Evolutionary conservation across 2,888 invertebrate species (phyloP).

Genomic region (Diaprepes abbreviatus): DNA sequence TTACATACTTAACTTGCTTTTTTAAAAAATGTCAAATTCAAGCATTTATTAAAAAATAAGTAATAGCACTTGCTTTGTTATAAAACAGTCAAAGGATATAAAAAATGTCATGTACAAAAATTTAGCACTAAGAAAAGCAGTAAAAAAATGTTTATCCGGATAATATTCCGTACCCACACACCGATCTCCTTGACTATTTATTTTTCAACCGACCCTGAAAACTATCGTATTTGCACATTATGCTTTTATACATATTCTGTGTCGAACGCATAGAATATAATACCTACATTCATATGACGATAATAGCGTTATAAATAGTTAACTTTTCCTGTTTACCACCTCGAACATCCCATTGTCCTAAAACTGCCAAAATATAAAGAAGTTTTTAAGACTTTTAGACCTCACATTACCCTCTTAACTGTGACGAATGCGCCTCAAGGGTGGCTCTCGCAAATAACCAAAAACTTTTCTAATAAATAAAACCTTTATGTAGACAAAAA

Average conservation of each 20-base stretch:
- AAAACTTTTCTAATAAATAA: constrained; percentile 43
- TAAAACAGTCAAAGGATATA: no score
- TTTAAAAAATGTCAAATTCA: no score
- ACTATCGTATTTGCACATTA: no score
- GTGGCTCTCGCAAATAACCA: constrained; percentile 20
- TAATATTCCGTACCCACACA: neutral
- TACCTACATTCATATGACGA: neutral
- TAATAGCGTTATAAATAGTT: neutral
- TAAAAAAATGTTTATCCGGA: no score
- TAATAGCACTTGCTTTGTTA: no score
- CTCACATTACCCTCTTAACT: constrained; percentile 40
- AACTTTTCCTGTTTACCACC: constrained; percentile 3
- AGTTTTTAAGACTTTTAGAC: constrained; percentile 41
- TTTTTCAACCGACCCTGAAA: no score
- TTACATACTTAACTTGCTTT: no score
- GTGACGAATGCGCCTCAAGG: constrained; percentile 32
- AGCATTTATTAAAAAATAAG: no score
- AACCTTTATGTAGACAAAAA: constrained; percentile 29
- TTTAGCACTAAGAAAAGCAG: no score
- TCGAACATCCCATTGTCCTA: neutral
- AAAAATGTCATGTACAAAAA: no score
- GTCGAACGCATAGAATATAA: no score
- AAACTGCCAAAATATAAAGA: constrained; percentile 35
- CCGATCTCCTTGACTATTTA: constrained; percentile 14
- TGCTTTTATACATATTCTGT: no score